phyloP scores from a whole-genome alignment of 2,888 invertebrate species.

The Lasius platythorax region DNA sequence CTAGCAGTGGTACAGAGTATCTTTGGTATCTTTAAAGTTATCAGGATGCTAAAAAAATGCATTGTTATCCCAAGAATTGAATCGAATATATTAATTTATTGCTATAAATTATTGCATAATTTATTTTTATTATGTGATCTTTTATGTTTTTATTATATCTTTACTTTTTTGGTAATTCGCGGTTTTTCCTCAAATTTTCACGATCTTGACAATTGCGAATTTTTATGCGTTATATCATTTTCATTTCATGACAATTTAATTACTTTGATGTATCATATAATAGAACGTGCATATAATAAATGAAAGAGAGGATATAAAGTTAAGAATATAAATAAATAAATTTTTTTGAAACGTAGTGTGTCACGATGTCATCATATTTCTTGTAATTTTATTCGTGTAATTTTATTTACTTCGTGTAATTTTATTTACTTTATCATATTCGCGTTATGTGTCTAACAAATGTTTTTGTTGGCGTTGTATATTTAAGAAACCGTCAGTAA shows the following conservation, averaged over 20 bases:
- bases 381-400: neutral
- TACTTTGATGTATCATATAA: neutral
- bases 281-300: neutral
- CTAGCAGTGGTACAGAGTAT: neutral
- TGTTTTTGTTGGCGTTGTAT: constrained; percentile 31
- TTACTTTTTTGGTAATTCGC: neutral
- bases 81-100: neutral
- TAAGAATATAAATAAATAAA: constrained; percentile 5
- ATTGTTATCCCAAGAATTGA: neutral
- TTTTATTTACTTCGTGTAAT: constrained; percentile 13
- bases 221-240: neutral
- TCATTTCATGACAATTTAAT: neutral
- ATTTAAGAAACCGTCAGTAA: neutral
- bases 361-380: neutral
- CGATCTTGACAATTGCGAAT: neutral
- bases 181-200: neutral
- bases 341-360: constrained; percentile 9
- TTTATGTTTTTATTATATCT: neutral
- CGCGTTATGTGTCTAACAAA: neutral
- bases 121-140: neutral
- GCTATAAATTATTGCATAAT: too few relatives aligned
- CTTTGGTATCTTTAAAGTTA: neutral
- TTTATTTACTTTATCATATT: neutral
- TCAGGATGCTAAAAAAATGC: neutral
- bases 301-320: neutral